phyloP scores from a whole-genome alignment of 2,797 vertebrate genomes.

The Tarsius wallacei region DNA sequence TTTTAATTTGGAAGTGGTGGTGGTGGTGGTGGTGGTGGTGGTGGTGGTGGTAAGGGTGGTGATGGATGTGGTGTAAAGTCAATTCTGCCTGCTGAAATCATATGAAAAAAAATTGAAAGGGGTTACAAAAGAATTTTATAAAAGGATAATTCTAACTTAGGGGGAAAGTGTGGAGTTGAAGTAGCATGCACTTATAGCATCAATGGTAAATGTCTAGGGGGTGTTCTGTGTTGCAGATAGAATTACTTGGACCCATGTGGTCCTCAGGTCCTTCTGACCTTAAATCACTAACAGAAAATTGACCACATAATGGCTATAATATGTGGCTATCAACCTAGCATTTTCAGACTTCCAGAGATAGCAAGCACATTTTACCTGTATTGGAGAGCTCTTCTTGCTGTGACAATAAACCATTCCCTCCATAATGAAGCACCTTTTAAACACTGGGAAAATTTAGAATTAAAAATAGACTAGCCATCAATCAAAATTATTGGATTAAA shows the following conservation, averaged over 20 bases:
- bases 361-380: neutral
- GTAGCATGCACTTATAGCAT: neutral
- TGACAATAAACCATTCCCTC: neutral
- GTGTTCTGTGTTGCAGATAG: neutral
- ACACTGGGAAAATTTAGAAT: neutral
- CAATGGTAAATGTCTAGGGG: neutral
- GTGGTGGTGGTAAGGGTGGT: too few relatives aligned
- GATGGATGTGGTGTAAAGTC: neutral
- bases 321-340: neutral
- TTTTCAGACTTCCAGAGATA: neutral
- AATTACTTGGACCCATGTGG: neutral
- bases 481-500: neutral
- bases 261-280: neutral
- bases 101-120: neutral
- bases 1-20: neutral
- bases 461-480: neutral
- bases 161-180: neutral
- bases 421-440: neutral
- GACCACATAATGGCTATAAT: neutral
- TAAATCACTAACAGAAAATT: neutral
- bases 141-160: neutral
- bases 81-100: neutral
- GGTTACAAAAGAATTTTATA: neutral
- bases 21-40: accelerated
- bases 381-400: neutral